phyloP scores from a whole-genome alignment of 2,113 vertebrate species.

The Pedionomus torquatus region DNA sequence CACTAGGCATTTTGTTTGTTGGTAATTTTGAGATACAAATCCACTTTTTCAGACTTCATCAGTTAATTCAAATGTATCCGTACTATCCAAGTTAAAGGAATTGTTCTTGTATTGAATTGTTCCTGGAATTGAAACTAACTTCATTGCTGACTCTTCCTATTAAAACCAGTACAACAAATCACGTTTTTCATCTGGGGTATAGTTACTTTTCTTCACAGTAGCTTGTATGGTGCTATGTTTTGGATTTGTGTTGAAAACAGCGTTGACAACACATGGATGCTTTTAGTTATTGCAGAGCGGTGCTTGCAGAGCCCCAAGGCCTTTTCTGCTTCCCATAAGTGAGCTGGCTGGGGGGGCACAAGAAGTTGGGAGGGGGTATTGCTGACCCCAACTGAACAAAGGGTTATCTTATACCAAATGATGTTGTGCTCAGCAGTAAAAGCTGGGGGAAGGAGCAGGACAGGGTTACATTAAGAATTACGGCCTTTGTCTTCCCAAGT shows the following conservation, averaged over 20 bases:
- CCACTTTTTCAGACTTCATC: neutral
- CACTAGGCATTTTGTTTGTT: neutral
- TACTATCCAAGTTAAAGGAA: neutral
- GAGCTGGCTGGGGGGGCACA: neutral
- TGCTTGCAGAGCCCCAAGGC: neutral
- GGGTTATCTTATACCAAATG: fast-evolving
- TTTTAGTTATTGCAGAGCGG: neutral
- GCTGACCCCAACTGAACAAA: neutral
- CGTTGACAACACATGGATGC: neutral
- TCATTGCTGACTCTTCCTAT: neutral
- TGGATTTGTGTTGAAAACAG: neutral
- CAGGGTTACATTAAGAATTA: fast-evolving
- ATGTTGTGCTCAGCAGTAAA: neutral
- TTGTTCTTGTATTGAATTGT: neutral
- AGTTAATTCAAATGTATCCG: neutral
- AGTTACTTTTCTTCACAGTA: neutral
- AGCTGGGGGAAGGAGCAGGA: neutral
- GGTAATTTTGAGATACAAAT: neutral
- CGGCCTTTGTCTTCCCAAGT: neutral
- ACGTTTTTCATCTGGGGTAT: neutral
- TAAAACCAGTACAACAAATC: neutral
- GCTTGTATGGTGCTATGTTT: neutral
- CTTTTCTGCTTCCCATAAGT: neutral
- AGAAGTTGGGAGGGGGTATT: neutral
- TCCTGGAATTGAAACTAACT: neutral